A percentile compares a stretch with the other conserved stretches of the same genome.
phyloP scores from a whole-genome alignment of 2,888 invertebrate genomes.

The Amaurobius ferox region DNA sequence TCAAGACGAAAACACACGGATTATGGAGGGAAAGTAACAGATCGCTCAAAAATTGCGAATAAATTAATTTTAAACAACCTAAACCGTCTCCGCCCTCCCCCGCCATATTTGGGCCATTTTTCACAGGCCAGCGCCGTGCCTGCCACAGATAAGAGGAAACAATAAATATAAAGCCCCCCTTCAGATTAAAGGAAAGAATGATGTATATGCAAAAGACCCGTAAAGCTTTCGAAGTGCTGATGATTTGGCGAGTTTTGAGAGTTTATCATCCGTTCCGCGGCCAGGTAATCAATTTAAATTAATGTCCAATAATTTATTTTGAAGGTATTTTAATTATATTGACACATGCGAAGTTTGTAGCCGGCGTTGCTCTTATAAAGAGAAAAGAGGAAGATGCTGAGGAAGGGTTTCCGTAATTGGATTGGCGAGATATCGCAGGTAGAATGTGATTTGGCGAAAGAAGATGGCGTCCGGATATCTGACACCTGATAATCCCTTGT shows the following conservation, averaged over 20 bases:
- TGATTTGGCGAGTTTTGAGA: conserved; percentile 60
- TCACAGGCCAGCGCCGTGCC: conserved; percentile 12
- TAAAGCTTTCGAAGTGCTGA: conserved; percentile 52
- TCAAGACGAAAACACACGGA: conserved; percentile 1
- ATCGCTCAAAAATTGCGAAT: conserved; percentile 14
- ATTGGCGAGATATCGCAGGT: conserved; percentile 22
- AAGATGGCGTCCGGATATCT: too few species aligned
- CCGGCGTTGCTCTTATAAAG: conserved; percentile 42
- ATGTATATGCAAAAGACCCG: conserved; percentile 31
- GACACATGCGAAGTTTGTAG: conserved; percentile 49
- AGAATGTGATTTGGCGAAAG: background rate
- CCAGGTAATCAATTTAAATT: conserved; percentile 68
- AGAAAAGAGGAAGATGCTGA: conserved; percentile 49
- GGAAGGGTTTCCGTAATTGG: conserved; percentile 38
- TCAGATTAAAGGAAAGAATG: conserved; percentile 31
- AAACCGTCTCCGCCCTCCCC: background rate
- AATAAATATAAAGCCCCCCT: conserved; percentile 46
- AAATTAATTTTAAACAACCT: conserved; percentile 25
- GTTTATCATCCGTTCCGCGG: conserved; percentile 57
- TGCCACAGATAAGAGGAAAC: conserved; percentile 52
- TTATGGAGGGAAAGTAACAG: conserved; percentile 1
- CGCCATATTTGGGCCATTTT: conserved; percentile 12
- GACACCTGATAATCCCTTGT: too few species aligned
- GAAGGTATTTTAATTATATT: conserved; percentile 72
- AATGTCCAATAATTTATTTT: conserved; percentile 73